These are phyloP conservation scores for Brachyhypopomus occidentalis DNA, from an alignment of 2,113 vertebrate species.

Conservation along the genomic window DNA sequence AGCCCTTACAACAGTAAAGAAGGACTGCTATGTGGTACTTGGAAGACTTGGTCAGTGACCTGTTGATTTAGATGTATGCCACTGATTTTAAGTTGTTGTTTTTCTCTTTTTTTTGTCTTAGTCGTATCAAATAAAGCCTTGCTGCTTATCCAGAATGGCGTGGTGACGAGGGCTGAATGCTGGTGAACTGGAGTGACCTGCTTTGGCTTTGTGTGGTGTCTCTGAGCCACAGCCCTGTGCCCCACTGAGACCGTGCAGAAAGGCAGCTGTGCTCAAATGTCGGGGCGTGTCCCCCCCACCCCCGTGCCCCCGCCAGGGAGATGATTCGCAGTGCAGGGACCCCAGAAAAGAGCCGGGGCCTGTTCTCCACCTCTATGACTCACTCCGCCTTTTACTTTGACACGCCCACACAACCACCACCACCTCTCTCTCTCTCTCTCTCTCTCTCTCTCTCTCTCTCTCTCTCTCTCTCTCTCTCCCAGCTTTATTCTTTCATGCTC, in stretches of 20 bases:
- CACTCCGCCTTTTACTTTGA: slow-evolving; percentile 44
- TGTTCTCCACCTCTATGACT: slow-evolving; percentile 58
- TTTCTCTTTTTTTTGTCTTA: background rate
- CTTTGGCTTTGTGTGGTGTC: slow-evolving; percentile 17
- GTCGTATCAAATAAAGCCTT: slow-evolving; percentile 23
- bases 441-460: background rate
- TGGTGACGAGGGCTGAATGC: slow-evolving; percentile 22
- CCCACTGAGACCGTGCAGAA: slow-evolving; percentile 14
- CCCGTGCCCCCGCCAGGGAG: slow-evolving; percentile 55
- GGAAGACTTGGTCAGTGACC: slow-evolving; percentile 18
- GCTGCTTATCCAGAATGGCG: slow-evolving; percentile 22
- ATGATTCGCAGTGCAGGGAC: slow-evolving; percentile 40
- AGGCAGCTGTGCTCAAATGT: slow-evolving; percentile 39
- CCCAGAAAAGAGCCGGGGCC: slow-evolving; percentile 56
- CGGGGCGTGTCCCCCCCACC: slow-evolving; percentile 29
- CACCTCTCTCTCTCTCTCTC: background rate
- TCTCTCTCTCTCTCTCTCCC: slow-evolving; percentile 32
- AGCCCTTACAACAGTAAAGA: background rate
- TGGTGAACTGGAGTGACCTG: slow-evolving; percentile 45
- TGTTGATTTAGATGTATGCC: background rate
- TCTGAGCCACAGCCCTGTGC: slow-evolving; percentile 25
- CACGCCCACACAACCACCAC: slow-evolving; percentile 28
- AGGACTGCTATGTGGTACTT: background rate
- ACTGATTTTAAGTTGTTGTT: background rate
- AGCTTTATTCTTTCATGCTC: background rate